Percentiles rank a stretch among this genome's conserved stretches.
These are phyloP conservation scores for Dysmachus trigonus DNA, from an alignment of 2,888 invertebrate genomes.

Conservation along the genomic window DNA sequence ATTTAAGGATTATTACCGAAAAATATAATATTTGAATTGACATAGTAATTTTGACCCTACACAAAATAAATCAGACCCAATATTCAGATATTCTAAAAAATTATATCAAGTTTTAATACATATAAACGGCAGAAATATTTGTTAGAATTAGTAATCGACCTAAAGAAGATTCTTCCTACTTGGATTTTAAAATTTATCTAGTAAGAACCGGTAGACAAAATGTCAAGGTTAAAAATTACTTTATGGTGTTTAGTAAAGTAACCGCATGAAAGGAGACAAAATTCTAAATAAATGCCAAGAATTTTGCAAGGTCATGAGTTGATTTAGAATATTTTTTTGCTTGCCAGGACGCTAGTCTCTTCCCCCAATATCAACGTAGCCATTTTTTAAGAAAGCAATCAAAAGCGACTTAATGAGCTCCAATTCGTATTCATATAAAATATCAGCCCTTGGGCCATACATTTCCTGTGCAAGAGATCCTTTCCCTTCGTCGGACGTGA, in stretches of 20 bases:
- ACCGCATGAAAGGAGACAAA: not conserved
- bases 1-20: too few relatives aligned
- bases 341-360: not conserved
- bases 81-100: too few relatives aligned
- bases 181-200: too few relatives aligned
- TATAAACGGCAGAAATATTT: not conserved
- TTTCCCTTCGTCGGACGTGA: not conserved
- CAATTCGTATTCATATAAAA: not conserved
- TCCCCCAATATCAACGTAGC: not conserved
- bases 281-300: not conserved
- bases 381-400: not conserved
- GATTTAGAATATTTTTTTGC: not conserved
- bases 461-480: not conserved
- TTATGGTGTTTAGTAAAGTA: not conserved
- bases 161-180: too few relatives aligned
- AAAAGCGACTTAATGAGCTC: not conserved
- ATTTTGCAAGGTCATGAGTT: not conserved
- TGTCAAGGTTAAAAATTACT: not conserved
- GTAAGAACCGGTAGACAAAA: not conserved
- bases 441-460: not conserved
- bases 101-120: too few relatives aligned
- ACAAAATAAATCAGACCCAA: too few relatives aligned
- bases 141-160: not conserved
- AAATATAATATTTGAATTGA: too few relatives aligned
- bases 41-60: too few relatives aligned